A percentile compares a stretch with the other conserved stretches of the same genome.
These are phyloP conservation scores for Darevskia mixta DNA, from an alignment of 2,797 vertebrate species.

Conservation along the genomic window DNA sequence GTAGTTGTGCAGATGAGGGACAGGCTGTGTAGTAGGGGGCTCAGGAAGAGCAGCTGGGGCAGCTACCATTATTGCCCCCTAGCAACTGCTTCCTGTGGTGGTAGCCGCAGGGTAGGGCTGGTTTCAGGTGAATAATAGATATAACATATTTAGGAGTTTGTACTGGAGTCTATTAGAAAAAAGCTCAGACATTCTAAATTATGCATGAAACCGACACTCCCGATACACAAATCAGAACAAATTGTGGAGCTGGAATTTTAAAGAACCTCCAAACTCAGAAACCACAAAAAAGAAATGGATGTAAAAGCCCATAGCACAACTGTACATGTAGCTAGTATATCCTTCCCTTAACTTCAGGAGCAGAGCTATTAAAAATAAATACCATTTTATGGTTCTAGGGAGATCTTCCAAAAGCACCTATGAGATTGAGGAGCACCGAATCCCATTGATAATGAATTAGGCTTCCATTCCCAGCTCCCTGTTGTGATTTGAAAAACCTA, in stretches of 20 bases:
- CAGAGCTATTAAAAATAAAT: conserved; percentile 22
- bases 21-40: too few species aligned
- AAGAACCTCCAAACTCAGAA: conserved; percentile 28
- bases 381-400: conserved; percentile 14
- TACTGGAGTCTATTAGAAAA: not conserved
- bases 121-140: not conserved
- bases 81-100: too few species aligned
- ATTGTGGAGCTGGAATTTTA: conserved; percentile 38
- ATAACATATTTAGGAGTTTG: not conserved
- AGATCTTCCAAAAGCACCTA: conserved; percentile 26
- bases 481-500: conserved; percentile 10
- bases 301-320: not conserved
- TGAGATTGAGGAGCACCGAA: not conserved
- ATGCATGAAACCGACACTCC: not conserved
- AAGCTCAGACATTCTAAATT: conserved; percentile 24
- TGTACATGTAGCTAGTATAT: not conserved
- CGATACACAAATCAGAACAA: not conserved
- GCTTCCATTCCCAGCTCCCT: conserved; percentile 25
- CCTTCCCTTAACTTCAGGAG: conserved; percentile 3
- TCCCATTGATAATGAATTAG: conserved; percentile 34
- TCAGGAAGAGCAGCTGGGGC: too few species aligned
- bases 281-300: conserved; percentile 18
- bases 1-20: too few species aligned
- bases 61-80: too few species aligned
- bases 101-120: too few species aligned